Base-by-base conservation (phyloP, 1,140 invertebrate species). In the Stratiolaelaps scimitus region DNA sequence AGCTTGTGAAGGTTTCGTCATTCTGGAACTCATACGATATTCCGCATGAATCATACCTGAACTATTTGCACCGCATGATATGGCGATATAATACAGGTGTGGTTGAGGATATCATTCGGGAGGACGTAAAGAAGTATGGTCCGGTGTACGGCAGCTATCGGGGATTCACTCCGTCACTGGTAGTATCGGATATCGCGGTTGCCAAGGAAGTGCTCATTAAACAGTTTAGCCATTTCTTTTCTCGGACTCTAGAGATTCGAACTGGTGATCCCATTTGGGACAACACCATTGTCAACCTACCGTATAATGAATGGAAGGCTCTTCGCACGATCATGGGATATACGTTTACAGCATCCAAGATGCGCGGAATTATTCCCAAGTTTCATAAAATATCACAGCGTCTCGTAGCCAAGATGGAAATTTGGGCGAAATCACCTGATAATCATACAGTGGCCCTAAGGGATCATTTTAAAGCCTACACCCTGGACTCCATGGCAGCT, bases 161-260 rank as follows among this genome's bases (percentile, higher is more conserved):
- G 5, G 47, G 47, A 7, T 15, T 48, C 5, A 48, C 5, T 48
- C 5, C 47, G 28, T 19, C 28, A 28, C 47, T 48, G 7, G 47
- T 48, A 28, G 47, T 48, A 15, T 48, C 47, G 5, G 47, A 48
- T 19, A 6, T 48, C 19, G 15, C 20, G 4, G 47, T 28, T 5
- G 15, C 15, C 47, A 48, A 48, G 15, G 47, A 48, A 48, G 47
- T 48, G 20, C 28, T 48, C 47, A 48, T 48, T 4, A 48, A 48
- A 48, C 47, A 48, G 15, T 48, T 48, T 28, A 4, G 19, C 4
- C 20, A 48, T 48, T 48, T 48, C 47, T 48, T 23, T 28, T 28
- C 7, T 23, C 47, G 47, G 15, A 5, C 47, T 48, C 28, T 48
- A 19, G 47, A 48, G 7, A 48, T 48, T 4, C 4, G 4, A 48